Percentiles rank a stretch among this genome's conserved stretches.
Evolutionary conservation across 2,888 invertebrate species (phyloP).

Genomic region (Prosapia bicincta): DNA sequence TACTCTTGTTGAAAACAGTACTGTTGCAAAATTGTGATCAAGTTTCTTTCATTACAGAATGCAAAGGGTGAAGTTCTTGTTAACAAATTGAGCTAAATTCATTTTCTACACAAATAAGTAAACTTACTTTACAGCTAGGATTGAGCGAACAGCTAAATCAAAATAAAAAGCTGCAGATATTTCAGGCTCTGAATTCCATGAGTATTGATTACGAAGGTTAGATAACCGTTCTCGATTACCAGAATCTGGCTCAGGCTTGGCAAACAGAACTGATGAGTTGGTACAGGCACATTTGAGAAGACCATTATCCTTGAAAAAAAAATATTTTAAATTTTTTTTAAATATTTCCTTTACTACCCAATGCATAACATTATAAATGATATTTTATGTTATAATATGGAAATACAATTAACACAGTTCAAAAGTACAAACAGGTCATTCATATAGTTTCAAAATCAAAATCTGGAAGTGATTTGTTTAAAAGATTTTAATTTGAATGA

Average conservation of each 20-base stretch:
- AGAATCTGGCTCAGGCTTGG: constrained; percentile 67
- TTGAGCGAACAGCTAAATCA: constrained; percentile 71
- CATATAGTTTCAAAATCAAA: no score
- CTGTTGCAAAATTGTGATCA: no score
- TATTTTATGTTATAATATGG: no score
- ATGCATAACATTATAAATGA: no score
- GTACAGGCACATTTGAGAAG: constrained; percentile 70
- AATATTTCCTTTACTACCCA: no score
- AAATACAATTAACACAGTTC: no score
- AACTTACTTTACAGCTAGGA: constrained; percentile 68
- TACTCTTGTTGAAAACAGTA: no score
- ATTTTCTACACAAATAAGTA: neutral
- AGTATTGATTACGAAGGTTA: constrained; percentile 65
- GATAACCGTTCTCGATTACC: constrained; percentile 67
- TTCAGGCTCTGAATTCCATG: constrained; percentile 52
- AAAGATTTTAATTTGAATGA: no score
- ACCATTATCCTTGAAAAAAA: constrained; percentile 62
- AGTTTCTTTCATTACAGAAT: no score
- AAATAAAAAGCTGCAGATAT: constrained; percentile 84
- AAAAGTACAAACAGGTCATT: no score
- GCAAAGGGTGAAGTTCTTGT: neutral
- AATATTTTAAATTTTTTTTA: no score
- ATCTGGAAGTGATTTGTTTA: no score
- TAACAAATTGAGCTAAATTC: neutral
- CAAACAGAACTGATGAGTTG: constrained; percentile 72